Percentiles rank a stretch among this genome's conserved stretches.
These are phyloP conservation scores for Meandrina meandrites DNA, from an alignment of 92 coral and sea anemone species.

Conservation along the genomic window DNA sequence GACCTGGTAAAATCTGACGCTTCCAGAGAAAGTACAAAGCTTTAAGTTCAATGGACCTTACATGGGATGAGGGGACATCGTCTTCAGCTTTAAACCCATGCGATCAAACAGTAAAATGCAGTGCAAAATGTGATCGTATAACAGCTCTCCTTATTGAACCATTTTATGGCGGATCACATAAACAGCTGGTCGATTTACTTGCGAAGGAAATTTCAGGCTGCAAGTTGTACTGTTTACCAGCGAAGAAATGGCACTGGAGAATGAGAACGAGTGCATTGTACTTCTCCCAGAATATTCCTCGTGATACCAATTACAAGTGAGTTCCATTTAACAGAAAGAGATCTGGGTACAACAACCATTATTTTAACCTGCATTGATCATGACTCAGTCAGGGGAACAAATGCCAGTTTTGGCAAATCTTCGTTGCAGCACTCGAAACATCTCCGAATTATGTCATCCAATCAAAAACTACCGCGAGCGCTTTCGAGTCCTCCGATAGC, in stretches of 20 bases:
- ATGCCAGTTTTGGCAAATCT: too few relatives aligned
- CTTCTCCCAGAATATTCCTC: conserved; percentile 75
- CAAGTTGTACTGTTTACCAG: conserved; percentile 66
- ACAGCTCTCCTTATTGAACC: conserved; percentile 76
- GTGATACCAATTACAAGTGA: conserved; percentile 58
- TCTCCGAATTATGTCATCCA: too few relatives aligned
- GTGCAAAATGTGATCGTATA: neutral
- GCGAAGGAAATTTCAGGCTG: conserved; percentile 65
- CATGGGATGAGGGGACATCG: neutral
- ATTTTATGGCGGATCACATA: conserved; percentile 97
- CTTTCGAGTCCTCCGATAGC: too few relatives aligned
- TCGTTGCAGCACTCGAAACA: too few relatives aligned
- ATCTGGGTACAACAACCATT: neutral
- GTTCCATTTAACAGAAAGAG: neutral
- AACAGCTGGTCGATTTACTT: conserved; percentile 77
- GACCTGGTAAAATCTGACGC: too few relatives aligned
- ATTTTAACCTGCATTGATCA: too few relatives aligned
- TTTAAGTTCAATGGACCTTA: neutral
- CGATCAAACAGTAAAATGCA: neutral
- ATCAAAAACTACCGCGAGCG: too few relatives aligned
- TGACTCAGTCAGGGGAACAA: too few relatives aligned
- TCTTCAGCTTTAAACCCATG: neutral
- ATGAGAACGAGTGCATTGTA: conserved; percentile 94
- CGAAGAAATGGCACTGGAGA: conserved; percentile 99
- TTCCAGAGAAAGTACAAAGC: too few relatives aligned